Conservation (phyloP, 2,888 invertebrate species). For the Metallyticus violacea region DNA sequence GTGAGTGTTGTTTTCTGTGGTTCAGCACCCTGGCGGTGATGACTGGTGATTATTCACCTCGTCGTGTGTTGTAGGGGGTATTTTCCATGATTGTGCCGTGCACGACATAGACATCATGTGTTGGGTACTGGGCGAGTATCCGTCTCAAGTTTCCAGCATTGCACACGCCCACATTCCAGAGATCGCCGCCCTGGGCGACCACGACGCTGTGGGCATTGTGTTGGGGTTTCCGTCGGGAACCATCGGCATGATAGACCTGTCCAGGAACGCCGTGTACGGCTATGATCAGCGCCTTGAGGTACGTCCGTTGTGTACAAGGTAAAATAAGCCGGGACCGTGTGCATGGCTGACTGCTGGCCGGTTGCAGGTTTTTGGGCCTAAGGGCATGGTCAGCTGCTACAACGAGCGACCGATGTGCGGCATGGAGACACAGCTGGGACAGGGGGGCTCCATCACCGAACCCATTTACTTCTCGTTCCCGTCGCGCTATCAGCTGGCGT, state of each 20-base stretch:
- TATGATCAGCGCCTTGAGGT: slow-evolving; percentile 67
- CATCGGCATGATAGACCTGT: slow-evolving; percentile 60
- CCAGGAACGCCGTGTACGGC: slow-evolving; percentile 60
- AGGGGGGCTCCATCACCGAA: slow-evolving; percentile 47
- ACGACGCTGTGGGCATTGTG: slow-evolving; percentile 60
- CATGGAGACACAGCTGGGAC: slow-evolving; percentile 47
- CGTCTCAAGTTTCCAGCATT: slow-evolving; percentile 54
- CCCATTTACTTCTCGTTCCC: slow-evolving; percentile 63
- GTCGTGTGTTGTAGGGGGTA: slow-evolving; percentile 51
- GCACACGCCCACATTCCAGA: slow-evolving; percentile 58
- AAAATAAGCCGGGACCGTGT: not conserved
- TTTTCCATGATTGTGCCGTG: slow-evolving; percentile 67
- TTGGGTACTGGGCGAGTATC: slow-evolving; percentile 62
- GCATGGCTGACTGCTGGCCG: too few relatives aligned
- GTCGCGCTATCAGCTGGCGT: slow-evolving; percentile 55
- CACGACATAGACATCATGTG: slow-evolving; percentile 67
- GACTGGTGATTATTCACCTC: not conserved
- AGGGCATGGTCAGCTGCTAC: slow-evolving; percentile 55
- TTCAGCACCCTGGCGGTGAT: too few relatives aligned
- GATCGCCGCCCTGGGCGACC: slow-evolving; percentile 58
- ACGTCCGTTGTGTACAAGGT: not conserved
- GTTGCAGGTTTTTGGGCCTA: slow-evolving; percentile 54
- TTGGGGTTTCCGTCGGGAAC: slow-evolving; percentile 63
- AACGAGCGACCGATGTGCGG: slow-evolving; percentile 55
- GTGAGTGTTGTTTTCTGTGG: not conserved